phyloP scores from a whole-genome alignment of 2,888 invertebrate species.

The Ennomos erosarius region DNA sequence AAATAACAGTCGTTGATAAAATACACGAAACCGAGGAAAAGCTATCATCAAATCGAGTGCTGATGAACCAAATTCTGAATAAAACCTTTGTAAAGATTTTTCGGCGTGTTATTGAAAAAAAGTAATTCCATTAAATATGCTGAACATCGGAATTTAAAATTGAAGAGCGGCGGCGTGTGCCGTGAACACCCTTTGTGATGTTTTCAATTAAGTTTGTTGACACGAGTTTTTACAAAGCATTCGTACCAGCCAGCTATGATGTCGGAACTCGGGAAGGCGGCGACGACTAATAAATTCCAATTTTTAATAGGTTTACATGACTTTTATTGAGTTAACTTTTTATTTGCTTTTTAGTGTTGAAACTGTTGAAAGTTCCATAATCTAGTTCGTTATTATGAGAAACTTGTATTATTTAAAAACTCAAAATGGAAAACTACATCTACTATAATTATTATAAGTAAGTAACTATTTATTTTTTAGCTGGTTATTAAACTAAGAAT shows the following conservation, averaged over 20 bases:
- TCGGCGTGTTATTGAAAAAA: constrained; percentile 1
- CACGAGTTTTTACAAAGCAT: constrained; percentile 28
- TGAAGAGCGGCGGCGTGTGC: constrained; percentile 10
- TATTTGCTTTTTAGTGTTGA: too few relatives aligned
- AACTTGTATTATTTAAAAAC: too few relatives aligned
- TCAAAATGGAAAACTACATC: too few relatives aligned
- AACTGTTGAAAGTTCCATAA: too few relatives aligned
- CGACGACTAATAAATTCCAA: background rate
- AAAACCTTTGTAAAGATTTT: background rate
- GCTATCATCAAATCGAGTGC: constrained; percentile 10
- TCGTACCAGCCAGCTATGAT: constrained; percentile 23
- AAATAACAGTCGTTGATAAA: too few relatives aligned
- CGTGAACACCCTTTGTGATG: constrained; percentile 9
- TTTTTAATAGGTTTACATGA: background rate
- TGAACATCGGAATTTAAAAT: constrained; percentile 16
- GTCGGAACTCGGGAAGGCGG: background rate
- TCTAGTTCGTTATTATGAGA: too few relatives aligned
- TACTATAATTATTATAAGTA: too few relatives aligned
- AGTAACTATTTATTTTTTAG: too few relatives aligned
- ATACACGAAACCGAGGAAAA: too few relatives aligned
- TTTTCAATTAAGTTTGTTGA: constrained; percentile 27
- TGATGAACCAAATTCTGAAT: constrained; percentile 1
- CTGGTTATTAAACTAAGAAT: too few relatives aligned
- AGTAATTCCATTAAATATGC: constrained; percentile 20
- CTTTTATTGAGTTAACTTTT: too few relatives aligned